These are phyloP conservation scores for Galaxias olidus DNA, from an alignment of 2,797 vertebrate genomes.

Conservation along the genomic window DNA sequence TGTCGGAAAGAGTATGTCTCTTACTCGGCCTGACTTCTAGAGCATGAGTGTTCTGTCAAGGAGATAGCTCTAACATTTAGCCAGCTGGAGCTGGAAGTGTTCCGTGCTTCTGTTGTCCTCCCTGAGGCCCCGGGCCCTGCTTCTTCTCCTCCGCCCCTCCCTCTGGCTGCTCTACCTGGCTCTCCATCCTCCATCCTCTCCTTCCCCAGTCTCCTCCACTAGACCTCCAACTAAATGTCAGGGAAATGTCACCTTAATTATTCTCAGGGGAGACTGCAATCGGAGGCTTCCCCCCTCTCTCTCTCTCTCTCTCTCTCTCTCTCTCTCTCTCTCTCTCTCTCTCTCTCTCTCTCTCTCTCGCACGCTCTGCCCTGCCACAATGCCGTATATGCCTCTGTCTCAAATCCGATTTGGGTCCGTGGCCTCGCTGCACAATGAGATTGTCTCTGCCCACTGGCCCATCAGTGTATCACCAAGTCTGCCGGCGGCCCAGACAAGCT, in stretches of 20 bases:
- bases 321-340: slow-evolving; percentile 32
- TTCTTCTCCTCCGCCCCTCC: slow-evolving; percentile 5
- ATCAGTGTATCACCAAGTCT: slow-evolving; percentile 29
- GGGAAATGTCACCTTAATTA: slow-evolving; percentile 85
- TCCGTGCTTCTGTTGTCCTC: background rate
- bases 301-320: slow-evolving; percentile 5
- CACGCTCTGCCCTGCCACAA: slow-evolving; percentile 49
- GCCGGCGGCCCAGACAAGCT: slow-evolving; percentile 22
- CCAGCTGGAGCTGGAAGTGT: background rate
- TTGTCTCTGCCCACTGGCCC: slow-evolving; percentile 56
- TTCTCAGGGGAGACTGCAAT: slow-evolving; percentile 70
- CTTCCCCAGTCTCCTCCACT: slow-evolving; percentile 61
- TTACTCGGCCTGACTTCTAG: too few species aligned
- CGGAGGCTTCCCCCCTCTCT: slow-evolving; percentile 44
- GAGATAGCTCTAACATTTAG: slow-evolving; percentile 30
- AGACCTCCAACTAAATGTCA: slow-evolving; percentile 80
- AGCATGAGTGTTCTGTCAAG: slow-evolving; percentile 6
- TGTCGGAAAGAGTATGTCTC: background rate
- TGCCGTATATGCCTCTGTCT: slow-evolving; percentile 58
- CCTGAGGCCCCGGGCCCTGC: background rate
- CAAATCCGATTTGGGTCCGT: slow-evolving; percentile 68
- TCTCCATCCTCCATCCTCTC: slow-evolving; percentile 30
- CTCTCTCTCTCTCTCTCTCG: slow-evolving; percentile 38
- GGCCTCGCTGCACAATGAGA: slow-evolving; percentile 63
- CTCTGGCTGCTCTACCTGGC: background rate